Conservation (phyloP, 2,113 vertebrate species). For the Apteryx owenii region DNA sequence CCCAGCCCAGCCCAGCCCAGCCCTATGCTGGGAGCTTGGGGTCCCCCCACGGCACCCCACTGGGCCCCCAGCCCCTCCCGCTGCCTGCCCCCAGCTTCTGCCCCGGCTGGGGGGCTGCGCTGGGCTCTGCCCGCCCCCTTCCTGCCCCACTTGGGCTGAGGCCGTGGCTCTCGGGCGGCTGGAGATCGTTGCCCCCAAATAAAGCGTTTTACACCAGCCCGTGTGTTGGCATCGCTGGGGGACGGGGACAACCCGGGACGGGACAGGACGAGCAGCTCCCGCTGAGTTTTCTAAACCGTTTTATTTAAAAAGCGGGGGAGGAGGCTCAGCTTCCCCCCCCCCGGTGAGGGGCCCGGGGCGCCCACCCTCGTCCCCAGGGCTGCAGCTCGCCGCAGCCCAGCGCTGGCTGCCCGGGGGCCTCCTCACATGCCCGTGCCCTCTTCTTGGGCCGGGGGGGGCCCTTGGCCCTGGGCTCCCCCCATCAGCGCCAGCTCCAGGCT, state of each 20-base stretch:
- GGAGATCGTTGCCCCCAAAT: background rate
- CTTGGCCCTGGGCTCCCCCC: slow-evolving; percentile 62
- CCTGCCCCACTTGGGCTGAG: background rate
- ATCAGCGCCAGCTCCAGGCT: slow-evolving; percentile 68
- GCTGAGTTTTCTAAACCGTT: background rate
- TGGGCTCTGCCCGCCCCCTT: background rate
- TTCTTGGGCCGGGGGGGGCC: slow-evolving; percentile 50
- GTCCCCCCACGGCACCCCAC: too few relatives aligned
- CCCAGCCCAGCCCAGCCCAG: too few relatives aligned
- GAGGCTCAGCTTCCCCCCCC: background rate
- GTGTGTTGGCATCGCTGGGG: too few relatives aligned
- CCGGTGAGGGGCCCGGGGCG: background rate
- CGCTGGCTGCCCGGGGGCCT: background rate
- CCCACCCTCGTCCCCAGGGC: background rate
- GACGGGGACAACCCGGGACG: background rate
- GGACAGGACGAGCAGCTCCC: background rate
- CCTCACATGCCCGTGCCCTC: slow-evolving; percentile 69
- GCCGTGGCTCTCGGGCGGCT: background rate
- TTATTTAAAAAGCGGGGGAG: background rate
- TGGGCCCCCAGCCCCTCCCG: background rate
- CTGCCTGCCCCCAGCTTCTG: background rate
- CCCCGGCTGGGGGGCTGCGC: background rate
- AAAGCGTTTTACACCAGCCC: background rate
- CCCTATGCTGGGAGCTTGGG: background rate
- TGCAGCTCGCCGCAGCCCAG: background rate